phyloP scores from a whole-genome alignment of 1,140 invertebrate species.

The Ooceraea biroi region DNA sequence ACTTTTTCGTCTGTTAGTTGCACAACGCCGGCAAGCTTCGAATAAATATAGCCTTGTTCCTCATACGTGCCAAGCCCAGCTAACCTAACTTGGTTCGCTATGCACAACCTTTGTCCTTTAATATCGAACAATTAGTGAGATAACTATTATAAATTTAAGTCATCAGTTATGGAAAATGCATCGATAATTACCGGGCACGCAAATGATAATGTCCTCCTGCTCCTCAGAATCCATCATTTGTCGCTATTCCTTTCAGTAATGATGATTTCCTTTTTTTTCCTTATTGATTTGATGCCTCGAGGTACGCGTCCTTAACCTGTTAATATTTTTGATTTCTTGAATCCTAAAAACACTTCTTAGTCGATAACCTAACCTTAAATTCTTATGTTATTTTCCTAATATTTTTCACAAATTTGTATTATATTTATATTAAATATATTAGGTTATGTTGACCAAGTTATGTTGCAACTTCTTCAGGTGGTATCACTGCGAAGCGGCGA shows the following conservation, averaged over 20 bases:
- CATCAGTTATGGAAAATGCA: background rate
- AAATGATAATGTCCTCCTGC: conserved; percentile 81
- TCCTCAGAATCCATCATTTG: conserved; percentile 66
- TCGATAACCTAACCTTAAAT: too few species aligned
- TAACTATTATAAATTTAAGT: background rate
- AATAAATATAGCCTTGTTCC: conserved; percentile 94
- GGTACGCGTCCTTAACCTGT: too few species aligned
- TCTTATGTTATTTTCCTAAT: too few species aligned
- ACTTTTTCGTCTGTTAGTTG: conserved; percentile 89
- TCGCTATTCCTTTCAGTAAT: too few species aligned
- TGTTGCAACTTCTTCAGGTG: too few species aligned
- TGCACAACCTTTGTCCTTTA: conserved; percentile 91
- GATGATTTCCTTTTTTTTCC: too few species aligned
- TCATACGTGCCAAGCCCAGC: conserved; percentile 93
- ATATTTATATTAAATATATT: background rate
- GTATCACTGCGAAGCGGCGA: too few species aligned
- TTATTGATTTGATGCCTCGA: too few species aligned
- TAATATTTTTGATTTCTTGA: too few species aligned
- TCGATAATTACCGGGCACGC: conserved; percentile 85
- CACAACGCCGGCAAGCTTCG: conserved; percentile 92
- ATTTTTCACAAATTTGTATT: background rate
- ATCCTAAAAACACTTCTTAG: too few species aligned
- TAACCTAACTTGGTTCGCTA: conserved; percentile 89
- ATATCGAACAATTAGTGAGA: conserved; percentile 17
- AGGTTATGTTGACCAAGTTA: background rate